A percentile compares a stretch with the other conserved stretches of the same genome.
Evolutionary conservation across 2,888 invertebrate genomes (phyloP).

Genomic region (Liodrosophila aerea): DNA sequence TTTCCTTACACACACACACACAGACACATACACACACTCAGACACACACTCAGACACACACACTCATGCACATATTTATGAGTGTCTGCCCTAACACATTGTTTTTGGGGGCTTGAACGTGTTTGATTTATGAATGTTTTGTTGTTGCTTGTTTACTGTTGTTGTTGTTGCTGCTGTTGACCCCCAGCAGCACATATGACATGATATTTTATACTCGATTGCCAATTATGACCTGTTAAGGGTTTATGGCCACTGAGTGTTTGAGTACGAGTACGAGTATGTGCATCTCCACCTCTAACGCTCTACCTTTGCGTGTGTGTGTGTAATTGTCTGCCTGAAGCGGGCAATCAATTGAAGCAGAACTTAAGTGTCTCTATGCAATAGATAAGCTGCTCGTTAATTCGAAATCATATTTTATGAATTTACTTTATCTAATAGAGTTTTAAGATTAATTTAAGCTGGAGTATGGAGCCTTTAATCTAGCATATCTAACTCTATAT

Average conservation of each 20-base stretch:
- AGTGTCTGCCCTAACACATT: slow-evolving; percentile 30
- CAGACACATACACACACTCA: slow-evolving; percentile 8
- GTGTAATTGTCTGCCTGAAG: slow-evolving; percentile 43
- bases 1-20: slow-evolving; percentile 40
- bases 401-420: slow-evolving; percentile 22
- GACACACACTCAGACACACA: neutral
- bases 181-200: slow-evolving; percentile 51
- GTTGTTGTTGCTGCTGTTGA: slow-evolving; percentile 35
- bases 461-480: too few relatives aligned
- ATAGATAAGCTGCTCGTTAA: slow-evolving; percentile 30
- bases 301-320: slow-evolving; percentile 5
- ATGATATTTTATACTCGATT: slow-evolving; percentile 67
- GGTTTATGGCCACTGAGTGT: slow-evolving; percentile 44
- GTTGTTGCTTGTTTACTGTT: slow-evolving; percentile 16
- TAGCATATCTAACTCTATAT: too few relatives aligned
- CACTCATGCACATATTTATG: slow-evolving; percentile 30
- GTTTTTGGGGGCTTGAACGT: slow-evolving; percentile 51
- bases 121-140: slow-evolving; percentile 60
- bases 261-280: neutral
- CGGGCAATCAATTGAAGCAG: slow-evolving; percentile 41
- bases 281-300: slow-evolving; percentile 3
- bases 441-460: too few relatives aligned
- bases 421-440: too few relatives aligned
- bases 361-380: slow-evolving; percentile 29
- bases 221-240: slow-evolving; percentile 72